Evolutionary conservation across 2,888 invertebrate genomes (phyloP), one percentile per base, ranked within the genome.

Genomic region (Mylabris sibirica): DNA sequence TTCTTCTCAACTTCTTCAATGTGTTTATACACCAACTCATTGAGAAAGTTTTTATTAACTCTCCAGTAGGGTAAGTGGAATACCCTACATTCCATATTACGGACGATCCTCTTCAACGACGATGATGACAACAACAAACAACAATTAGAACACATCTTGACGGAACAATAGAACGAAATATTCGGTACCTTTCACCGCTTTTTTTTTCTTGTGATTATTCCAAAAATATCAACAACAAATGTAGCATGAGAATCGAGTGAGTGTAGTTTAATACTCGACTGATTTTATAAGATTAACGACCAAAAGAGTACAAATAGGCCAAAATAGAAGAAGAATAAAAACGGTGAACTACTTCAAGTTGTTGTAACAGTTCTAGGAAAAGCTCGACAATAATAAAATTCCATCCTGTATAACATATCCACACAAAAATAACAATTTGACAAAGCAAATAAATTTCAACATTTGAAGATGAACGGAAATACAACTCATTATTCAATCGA

Each of bases 11-110:
- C 61, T 65, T 64, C 34, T 41, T 20, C 35, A 5, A 20, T 64
- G 26, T 49, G 24, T 53, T 53, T 2, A 8, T 44, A 26, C 24
- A 14, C 12, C 35, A 64, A 65, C 44, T 65, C 65, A 68, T 65
- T 68, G 68, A 65, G 62, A 65, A 68, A 65, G 68, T 65, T 65
- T 68, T 68, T 68, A 68, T 68, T 65, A 68, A 68, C 65, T 68
- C 68, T 34, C 5, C 6, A 26, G 34, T 8, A 68, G 68, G 62
- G 63, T 59, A 53, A 26, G 57, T 26, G 57, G 53, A 57, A 64
- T 65, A 61, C 38, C 44, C 44, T 34, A 38, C 63, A 67, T 67
- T 67, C 60, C 67, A 22, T 17, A 62, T 53, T 53, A 53, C 53
- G 4, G 12, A n/a, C 14, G 26, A 24, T 22, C 57, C 22, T 24